phyloP scores from a whole-genome alignment of 2,113 vertebrate species.

The Sisor rabdophorus region DNA sequence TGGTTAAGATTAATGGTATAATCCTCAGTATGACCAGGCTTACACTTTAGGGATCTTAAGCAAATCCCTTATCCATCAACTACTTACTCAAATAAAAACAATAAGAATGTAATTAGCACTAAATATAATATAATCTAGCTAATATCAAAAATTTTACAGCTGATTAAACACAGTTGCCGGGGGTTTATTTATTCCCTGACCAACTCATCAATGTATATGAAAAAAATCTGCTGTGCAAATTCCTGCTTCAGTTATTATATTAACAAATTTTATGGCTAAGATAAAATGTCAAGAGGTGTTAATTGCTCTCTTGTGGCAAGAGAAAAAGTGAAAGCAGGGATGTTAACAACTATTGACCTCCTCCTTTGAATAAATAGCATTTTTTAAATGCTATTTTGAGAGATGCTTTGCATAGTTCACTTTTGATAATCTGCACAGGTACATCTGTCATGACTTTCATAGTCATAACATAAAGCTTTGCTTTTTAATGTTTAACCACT shows the following conservation, averaged over 20 bases:
- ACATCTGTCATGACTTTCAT: not conserved
- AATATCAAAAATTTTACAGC: not conserved
- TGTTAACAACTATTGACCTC: not conserved
- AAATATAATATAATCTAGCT: too few species aligned
- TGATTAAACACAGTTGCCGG: not conserved
- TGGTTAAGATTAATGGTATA: too few species aligned
- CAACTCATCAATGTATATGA: not conserved
- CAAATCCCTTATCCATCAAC: too few species aligned
- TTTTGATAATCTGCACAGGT: not conserved
- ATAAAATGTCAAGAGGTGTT: constrained; percentile 27
- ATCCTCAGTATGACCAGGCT: too few species aligned
- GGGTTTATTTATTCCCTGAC: not conserved
- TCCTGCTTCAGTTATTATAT: not conserved
- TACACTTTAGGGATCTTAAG: too few species aligned
- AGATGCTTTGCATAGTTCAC: not conserved
- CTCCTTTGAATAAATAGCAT: constrained; percentile 13
- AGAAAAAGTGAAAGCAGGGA: constrained; percentile 4
- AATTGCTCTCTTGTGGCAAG: constrained; percentile 6
- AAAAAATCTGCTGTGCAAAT: constrained; percentile 11
- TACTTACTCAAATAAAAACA: too few species aligned
- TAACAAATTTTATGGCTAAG: not conserved
- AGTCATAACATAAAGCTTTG: not conserved
- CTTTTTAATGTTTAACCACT: not conserved
- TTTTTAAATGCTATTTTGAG: not conserved
- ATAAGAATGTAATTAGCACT: too few species aligned